These are phyloP conservation scores for Sebastes oblongus DNA, from an alignment of 2,797 vertebrate species.

Conservation along the genomic window DNA sequence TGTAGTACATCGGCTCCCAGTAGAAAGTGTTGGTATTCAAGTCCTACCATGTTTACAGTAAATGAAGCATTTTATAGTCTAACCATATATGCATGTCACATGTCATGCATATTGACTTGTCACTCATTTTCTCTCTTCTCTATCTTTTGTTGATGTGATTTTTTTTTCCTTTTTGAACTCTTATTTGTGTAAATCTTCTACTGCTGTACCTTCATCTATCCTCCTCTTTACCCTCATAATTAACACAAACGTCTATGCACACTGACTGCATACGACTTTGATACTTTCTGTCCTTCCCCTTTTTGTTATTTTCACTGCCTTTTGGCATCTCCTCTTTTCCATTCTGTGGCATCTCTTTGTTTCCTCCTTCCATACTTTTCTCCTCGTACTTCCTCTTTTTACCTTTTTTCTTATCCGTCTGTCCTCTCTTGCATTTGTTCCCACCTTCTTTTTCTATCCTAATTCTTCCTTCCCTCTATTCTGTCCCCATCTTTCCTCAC, in stretches of 20 bases:
- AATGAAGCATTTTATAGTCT: conserved; percentile 42
- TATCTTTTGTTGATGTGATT: conserved; percentile 36
- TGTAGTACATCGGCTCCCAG: conserved; percentile 15
- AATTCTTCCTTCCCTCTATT: neutral
- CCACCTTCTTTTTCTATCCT: neutral
- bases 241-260: conserved; percentile 19
- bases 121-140: conserved; percentile 48
- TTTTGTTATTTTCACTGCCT: neutral
- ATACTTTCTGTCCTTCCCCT: neutral
- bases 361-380: neutral
- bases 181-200: conserved; percentile 7
- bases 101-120: conserved; percentile 60
- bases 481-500: neutral
- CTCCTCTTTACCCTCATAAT: conserved; percentile 13
- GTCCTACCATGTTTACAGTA: conserved; percentile 14
- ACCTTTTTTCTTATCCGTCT: neutral
- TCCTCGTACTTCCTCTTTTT: neutral
- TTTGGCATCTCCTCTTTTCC: conserved; percentile 2
- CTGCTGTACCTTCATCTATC: conserved; percentile 12
- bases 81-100: conserved; percentile 56
- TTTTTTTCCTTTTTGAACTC: conserved; percentile 1
- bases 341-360: neutral
- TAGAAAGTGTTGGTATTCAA: neutral
- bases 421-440: neutral
- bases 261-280: conserved; percentile 7